Percentiles rank a stretch among this genome's conserved stretches.
Evolutionary conservation across 2,888 invertebrate species (phyloP).

Genomic region (Sisyra terminalis): DNA sequence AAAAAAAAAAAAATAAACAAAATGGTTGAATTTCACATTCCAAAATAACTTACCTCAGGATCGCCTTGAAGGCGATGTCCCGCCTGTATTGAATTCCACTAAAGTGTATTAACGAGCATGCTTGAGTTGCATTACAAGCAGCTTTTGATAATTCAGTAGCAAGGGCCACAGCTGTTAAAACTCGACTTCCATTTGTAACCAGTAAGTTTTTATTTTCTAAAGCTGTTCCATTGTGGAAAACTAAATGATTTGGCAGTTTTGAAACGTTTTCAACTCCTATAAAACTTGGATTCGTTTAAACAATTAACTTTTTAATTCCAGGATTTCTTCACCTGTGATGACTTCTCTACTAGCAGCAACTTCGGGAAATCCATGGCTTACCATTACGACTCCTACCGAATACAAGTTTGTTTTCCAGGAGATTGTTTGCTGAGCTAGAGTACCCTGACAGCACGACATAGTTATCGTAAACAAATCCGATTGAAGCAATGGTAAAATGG

Average conservation of each 20-base stretch:
- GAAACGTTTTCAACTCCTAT: constrained; percentile 40
- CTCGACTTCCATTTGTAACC: constrained; percentile 77
- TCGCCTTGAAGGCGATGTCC: constrained; percentile 82
- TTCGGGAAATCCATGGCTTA: constrained; percentile 85
- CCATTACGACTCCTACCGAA: constrained; percentile 83
- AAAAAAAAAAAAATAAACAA: constrained; percentile 6
- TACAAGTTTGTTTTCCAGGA: constrained; percentile 49
- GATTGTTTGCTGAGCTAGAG: constrained; percentile 38
- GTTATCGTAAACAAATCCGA: constrained; percentile 65
- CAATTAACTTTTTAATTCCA: background rate
- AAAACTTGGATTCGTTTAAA: constrained; percentile 7
- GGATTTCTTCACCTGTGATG: constrained; percentile 44
- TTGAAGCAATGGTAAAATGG: constrained; percentile 72
- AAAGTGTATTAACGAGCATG: constrained; percentile 61
- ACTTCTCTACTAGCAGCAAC: constrained; percentile 76
- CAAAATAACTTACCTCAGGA: constrained; percentile 50
- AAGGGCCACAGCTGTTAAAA: constrained; percentile 63
- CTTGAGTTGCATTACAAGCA: constrained; percentile 51
- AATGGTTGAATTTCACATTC: too few species aligned
- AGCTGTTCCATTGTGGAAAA: constrained; percentile 80
- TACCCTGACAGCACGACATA: constrained; percentile 56
- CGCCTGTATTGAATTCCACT: constrained; percentile 71
- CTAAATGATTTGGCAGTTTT: constrained; percentile 33
- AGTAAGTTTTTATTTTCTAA: constrained; percentile 26
- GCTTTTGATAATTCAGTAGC: constrained; percentile 53